Evolutionary conservation across 2,888 invertebrate species (phyloP).

Genomic region (Odontocerum albicorne): DNA sequence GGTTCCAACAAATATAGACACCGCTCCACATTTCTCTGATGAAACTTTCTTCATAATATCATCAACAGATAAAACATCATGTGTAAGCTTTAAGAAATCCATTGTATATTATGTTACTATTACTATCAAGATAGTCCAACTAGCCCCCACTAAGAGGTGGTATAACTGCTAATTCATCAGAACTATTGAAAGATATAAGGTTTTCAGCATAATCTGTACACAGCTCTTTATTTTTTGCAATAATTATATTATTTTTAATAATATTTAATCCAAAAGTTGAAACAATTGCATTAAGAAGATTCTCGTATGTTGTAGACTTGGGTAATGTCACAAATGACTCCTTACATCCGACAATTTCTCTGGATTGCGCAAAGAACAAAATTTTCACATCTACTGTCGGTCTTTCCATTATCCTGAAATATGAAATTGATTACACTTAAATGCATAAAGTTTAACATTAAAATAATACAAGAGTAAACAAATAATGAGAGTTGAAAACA

Average conservation of each 20-base stretch:
- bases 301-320: conserved; percentile 54
- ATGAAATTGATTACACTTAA: not conserved
- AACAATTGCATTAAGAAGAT: conserved; percentile 64
- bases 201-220: conserved; percentile 56
- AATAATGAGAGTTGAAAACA: no score
- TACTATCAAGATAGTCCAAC: conserved; percentile 34
- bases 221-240: conserved; percentile 85
- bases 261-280: conserved; percentile 63
- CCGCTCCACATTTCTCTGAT: conserved; percentile 80
- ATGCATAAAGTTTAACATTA: not conserved
- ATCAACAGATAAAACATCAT: conserved; percentile 68
- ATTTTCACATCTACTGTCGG: conserved; percentile 57
- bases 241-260: conserved; percentile 70
- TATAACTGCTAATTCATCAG: conserved; percentile 88
- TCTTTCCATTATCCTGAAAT: conserved; percentile 13
- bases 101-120: conserved; percentile 45
- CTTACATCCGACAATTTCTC: conserved; percentile 73
- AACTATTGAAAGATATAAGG: conserved; percentile 59
- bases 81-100: conserved; percentile 70
- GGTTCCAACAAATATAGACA: conserved; percentile 87
- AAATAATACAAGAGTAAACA: not conserved
- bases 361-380: conserved; percentile 88
- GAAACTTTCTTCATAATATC: conserved; percentile 66
- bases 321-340: conserved; percentile 59
- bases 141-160: conserved; percentile 94